Percentiles rank a stretch among this genome's conserved stretches.
phyloP scores from a whole-genome alignment of 2,888 invertebrate species.

The Ephialtes manifestator region DNA sequence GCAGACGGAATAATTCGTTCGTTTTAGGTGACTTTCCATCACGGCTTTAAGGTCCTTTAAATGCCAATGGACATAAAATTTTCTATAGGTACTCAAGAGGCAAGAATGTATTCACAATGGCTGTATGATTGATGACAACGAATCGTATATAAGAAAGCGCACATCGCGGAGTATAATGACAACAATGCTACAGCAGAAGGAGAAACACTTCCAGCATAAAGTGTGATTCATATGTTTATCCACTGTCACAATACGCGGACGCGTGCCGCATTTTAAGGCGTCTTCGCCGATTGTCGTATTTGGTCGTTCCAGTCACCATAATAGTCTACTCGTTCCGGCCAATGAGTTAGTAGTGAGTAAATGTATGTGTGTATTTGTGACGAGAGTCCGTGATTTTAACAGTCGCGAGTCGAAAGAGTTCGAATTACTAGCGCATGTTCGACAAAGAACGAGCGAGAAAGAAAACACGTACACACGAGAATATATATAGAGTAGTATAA shows the following conservation, averaged over 20 bases:
- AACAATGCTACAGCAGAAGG: too few species aligned
- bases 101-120: too few species aligned
- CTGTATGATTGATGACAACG: too few species aligned
- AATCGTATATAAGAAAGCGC: too few species aligned
- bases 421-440: conserved; percentile 40
- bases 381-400: conserved; percentile 27
- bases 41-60: too few species aligned
- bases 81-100: too few species aligned
- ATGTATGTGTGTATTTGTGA: not conserved
- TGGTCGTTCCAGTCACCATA: not conserved
- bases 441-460: conserved; percentile 24
- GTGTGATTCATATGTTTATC: conserved; percentile 58
- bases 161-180: too few species aligned
- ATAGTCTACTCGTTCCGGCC: too few species aligned
- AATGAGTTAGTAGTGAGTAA: too few species aligned
- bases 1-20: too few species aligned
- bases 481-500: conserved; percentile 51
- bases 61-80: too few species aligned
- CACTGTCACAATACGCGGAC: conserved; percentile 60
- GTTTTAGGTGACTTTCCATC: too few species aligned
- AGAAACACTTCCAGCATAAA: conserved; percentile 20
- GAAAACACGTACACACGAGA: not conserved
- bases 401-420: conserved; percentile 58
- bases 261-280: conserved; percentile 48
- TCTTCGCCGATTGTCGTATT: conserved; percentile 50